phyloP scores from a whole-genome alignment of 2,888 invertebrate genomes.

The Scaptomyza flava region DNA sequence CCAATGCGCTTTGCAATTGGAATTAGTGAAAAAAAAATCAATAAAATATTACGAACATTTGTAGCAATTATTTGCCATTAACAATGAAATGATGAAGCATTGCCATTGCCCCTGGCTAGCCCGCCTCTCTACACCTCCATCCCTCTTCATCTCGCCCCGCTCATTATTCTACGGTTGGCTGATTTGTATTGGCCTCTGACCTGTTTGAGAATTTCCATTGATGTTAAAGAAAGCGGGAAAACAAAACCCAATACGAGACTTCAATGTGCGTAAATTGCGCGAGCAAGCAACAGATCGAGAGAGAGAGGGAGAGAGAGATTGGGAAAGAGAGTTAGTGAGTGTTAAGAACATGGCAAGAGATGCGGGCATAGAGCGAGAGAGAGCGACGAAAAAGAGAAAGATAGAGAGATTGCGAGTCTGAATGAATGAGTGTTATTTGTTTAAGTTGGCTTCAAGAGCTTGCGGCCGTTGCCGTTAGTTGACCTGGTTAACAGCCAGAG shows the following conservation, averaged over 20 bases:
- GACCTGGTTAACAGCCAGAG: slow-evolving; percentile 71
- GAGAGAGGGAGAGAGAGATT: slow-evolving; percentile 2
- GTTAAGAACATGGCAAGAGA: slow-evolving; percentile 5
- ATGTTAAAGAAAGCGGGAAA: slow-evolving; percentile 53
- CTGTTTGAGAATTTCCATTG: slow-evolving; percentile 33
- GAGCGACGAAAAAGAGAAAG: slow-evolving; percentile 10
- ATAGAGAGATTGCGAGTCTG: slow-evolving; percentile 36
- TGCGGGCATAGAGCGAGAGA: slow-evolving; percentile 7
- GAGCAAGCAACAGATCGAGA: slow-evolving; percentile 4
- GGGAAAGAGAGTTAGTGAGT: slow-evolving; percentile 6
- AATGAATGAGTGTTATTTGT: slow-evolving; percentile 74
- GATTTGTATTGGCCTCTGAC: slow-evolving; percentile 25
- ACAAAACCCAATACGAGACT: slow-evolving; percentile 57
- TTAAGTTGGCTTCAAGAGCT: slow-evolving; percentile 79
- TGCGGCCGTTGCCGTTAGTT: slow-evolving; percentile 76
- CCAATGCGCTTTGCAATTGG: slow-evolving; percentile 35
- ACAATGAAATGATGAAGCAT: slow-evolving; percentile 52
- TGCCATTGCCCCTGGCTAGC: neutral
- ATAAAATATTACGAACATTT: slow-evolving; percentile 54
- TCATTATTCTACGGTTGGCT: neutral
- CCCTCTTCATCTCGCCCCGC: neutral
- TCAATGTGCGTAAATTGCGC: slow-evolving; percentile 58
- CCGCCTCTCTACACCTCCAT: neutral
- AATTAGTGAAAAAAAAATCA: slow-evolving; percentile 46
- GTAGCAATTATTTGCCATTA: slow-evolving; percentile 72